Base-by-base conservation (phyloP, 2,888 invertebrate species). In the Orchesella flavescens region DNA sequence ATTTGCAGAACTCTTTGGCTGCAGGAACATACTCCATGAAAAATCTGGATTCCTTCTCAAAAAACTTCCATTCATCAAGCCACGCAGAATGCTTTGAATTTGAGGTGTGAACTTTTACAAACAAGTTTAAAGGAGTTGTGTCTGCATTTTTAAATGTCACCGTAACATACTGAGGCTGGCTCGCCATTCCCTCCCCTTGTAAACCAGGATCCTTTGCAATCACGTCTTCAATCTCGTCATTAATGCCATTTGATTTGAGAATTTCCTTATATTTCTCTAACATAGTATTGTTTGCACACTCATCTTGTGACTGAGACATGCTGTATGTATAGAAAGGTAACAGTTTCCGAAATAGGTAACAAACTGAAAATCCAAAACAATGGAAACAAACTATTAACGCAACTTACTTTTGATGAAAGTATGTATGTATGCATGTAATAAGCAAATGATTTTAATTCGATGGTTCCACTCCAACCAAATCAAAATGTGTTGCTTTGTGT, bases 41-140 rank as follows among this genome's bases (percentile, higher is more conserved):
- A 46, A 85, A 83, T 15, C 9, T 55, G 0, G 72, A 63, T 23
- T 85, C 85, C 44, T 85, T 85, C 10, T 78, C 75, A 21, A 85
- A 85, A 21, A 69, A 59, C 1, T 66, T 55, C 46, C 75, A 17
- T 15, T 82, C 71, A n/a, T 63, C 65, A 12, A 82, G 0, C 61
- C 78, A 34, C 23, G 74, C 63, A 0, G 65, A 34, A 15, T 77
- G 75, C 0, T 49, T 19, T 0, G 17, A 17, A 43, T 61, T 78
- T 7, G n/a, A n/a, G 0, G 23, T 59, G 10, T 15, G 17, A 19
- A 21, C 53, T 44, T 85, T 85, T 1, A 66, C 78, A 57, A 85
- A 85, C 23, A 85, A 55, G 17, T 85, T 73, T 13, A 85, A 13
- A 0, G 68, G 65, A 17, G 74, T 49, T 4, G 17, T 13, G 5